Conservation (phyloP, 2,113 vertebrate genomes). For the Urocitellus parryii region DNA sequence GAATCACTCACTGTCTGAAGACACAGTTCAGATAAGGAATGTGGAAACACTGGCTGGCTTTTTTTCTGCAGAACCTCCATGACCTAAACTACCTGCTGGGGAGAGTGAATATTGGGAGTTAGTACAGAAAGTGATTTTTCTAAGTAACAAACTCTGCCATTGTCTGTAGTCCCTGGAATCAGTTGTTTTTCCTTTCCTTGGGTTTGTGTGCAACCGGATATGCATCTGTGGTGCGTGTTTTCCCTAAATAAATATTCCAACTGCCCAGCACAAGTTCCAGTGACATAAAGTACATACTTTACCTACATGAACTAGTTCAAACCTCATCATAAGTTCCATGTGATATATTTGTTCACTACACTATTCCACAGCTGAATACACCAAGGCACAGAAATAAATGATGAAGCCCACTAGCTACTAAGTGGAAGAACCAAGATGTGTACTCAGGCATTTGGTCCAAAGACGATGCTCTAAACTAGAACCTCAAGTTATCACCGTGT, state of each 20-base stretch:
- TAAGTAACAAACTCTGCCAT: background rate
- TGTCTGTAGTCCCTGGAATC: too few relatives aligned
- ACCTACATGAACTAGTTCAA: too few relatives aligned
- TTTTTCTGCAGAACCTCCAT: background rate
- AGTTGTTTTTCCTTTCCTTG: background rate
- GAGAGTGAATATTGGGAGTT: background rate
- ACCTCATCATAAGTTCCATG: too few relatives aligned
- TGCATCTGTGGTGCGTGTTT: background rate
- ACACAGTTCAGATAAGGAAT: background rate
- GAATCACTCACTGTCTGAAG: background rate
- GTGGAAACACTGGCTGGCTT: background rate
- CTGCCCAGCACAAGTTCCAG: background rate
- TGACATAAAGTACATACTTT: rapidly evolving
- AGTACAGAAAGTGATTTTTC: background rate
- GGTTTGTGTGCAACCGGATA: background rate
- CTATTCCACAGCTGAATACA: too few relatives aligned
- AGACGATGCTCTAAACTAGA: background rate
- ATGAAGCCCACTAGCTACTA: background rate
- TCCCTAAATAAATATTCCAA: background rate
- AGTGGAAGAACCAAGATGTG: background rate
- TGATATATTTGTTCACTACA: too few relatives aligned
- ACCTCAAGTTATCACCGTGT: background rate
- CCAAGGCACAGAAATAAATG: background rate
- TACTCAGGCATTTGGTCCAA: background rate
- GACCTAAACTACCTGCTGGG: background rate